Percentiles rank a stretch among this genome's conserved stretches.
phyloP scores from a whole-genome alignment of 2,113 vertebrate genomes.

The Percopsis transmontana region DNA sequence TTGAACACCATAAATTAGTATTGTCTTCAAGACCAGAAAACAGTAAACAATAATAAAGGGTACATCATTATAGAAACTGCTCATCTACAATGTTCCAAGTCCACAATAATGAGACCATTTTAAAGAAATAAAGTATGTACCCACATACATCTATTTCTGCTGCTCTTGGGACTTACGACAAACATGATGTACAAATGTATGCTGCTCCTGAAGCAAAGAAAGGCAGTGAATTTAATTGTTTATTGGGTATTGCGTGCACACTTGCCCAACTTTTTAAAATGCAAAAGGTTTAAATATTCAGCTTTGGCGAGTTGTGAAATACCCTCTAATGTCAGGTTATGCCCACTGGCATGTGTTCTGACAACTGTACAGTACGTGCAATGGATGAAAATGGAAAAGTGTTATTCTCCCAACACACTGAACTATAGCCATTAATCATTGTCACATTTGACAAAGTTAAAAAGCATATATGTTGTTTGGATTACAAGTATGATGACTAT shows the following conservation, averaged over 20 bases:
- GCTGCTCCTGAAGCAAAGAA: background rate
- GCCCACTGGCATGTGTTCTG: conserved; percentile 21
- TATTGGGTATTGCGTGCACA: background rate
- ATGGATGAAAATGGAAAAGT: conserved; percentile 15
- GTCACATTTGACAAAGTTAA: background rate
- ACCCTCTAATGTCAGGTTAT: background rate
- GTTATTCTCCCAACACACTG: background rate
- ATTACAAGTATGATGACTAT: background rate
- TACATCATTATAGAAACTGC: background rate
- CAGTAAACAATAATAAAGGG: too few species aligned
- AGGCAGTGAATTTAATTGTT: conserved; percentile 7
- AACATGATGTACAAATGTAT: background rate
- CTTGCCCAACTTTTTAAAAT: conserved; percentile 20
- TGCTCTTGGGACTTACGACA: too few species aligned
- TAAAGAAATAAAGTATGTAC: too few species aligned
- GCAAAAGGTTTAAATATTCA: background rate
- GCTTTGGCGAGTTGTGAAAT: background rate
- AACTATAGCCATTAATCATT: conserved; percentile 3
- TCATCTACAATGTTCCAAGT: background rate
- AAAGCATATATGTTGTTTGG: background rate
- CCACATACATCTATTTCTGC: too few species aligned
- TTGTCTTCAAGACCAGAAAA: too few species aligned
- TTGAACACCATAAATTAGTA: too few species aligned
- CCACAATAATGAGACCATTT: background rate
- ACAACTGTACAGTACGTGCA: background rate